Conservation (phyloP, 2,888 invertebrate species). For the Agrotis clavis region DNA sequence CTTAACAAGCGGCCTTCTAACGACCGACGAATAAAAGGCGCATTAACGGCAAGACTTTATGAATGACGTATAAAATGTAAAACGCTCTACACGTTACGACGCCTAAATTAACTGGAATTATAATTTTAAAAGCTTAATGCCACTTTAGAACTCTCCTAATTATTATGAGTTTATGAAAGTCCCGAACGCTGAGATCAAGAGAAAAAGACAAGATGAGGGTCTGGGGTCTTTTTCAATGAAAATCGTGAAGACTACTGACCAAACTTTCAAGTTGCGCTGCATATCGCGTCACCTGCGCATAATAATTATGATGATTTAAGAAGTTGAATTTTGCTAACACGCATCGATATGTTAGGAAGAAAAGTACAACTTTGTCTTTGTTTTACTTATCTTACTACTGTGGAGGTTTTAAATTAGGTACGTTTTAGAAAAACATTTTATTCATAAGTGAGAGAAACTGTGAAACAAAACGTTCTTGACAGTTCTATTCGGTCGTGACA, state of each 20-base stretch:
- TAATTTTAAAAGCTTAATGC: background rate
- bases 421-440: background rate
- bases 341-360: too few species aligned
- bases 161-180: background rate
- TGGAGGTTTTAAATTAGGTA: too few species aligned
- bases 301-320: too few species aligned
- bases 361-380: too few species aligned
- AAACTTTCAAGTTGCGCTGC: too few species aligned
- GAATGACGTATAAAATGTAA: slow-evolving; percentile 12
- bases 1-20: slow-evolving; percentile 57
- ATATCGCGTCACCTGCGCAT: too few species aligned
- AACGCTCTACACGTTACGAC: background rate
- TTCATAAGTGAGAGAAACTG: background rate
- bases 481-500: slow-evolving; percentile 13
- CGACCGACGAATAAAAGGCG: slow-evolving; percentile 42
- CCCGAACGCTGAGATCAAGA: background rate
- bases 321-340: too few species aligned
- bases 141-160: background rate
- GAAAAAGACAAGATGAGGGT: background rate
- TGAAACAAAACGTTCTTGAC: slow-evolving; percentile 39
- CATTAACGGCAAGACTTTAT: slow-evolving; percentile 31
- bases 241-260: too few species aligned
- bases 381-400: too few species aligned
- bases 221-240: background rate
- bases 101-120: slow-evolving; percentile 11